Conservation (phyloP, 2,888 invertebrate genomes). For the Hirtodrosophila histrioides region DNA sequence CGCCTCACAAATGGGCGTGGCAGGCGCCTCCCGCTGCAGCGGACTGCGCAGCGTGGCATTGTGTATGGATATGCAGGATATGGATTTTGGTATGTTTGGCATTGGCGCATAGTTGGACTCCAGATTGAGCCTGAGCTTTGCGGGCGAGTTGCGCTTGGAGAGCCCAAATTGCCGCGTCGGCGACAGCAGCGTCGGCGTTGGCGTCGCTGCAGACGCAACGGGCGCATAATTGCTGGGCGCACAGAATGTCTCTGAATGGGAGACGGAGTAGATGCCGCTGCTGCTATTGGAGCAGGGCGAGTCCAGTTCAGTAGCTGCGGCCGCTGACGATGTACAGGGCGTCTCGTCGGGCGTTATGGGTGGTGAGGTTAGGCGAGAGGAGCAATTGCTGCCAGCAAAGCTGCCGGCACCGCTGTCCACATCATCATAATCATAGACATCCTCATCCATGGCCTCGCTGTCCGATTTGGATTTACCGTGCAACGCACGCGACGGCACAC, state of each 20-base stretch:
- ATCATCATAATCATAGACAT: slow-evolving; percentile 71
- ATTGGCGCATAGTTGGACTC: slow-evolving; percentile 71
- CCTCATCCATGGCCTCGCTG: slow-evolving; percentile 77
- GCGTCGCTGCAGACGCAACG: slow-evolving; percentile 19
- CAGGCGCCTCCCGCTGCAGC: slow-evolving; percentile 55
- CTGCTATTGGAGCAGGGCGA: slow-evolving; percentile 68
- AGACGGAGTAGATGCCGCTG: slow-evolving; percentile 56
- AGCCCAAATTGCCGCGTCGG: slow-evolving; percentile 67
- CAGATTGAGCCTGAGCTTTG: slow-evolving; percentile 79
- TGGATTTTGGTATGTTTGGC: slow-evolving; percentile 76
- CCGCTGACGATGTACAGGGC: slow-evolving; percentile 65
- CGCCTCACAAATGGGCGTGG: slow-evolving; percentile 65
- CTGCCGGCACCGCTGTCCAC: slow-evolving; percentile 72
- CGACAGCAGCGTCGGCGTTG: slow-evolving; percentile 46
- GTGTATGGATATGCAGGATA: slow-evolving; percentile 81
- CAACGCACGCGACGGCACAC: slow-evolving; percentile 3
- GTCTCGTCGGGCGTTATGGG: slow-evolving; percentile 79
- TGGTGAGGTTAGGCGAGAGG: slow-evolving; percentile 81
- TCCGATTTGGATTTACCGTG: slow-evolving; percentile 68
- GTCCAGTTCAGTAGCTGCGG: slow-evolving; percentile 59
- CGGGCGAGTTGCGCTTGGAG: slow-evolving; percentile 81
- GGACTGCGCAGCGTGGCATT: slow-evolving; percentile 53
- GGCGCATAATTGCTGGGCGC: slow-evolving; percentile 18
- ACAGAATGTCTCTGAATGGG: slow-evolving; percentile 19
- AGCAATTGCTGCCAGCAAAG: slow-evolving; percentile 75